Base-by-base conservation (phyloP, 2,797 vertebrate genomes). In the Eidolon dupreanum region DNA sequence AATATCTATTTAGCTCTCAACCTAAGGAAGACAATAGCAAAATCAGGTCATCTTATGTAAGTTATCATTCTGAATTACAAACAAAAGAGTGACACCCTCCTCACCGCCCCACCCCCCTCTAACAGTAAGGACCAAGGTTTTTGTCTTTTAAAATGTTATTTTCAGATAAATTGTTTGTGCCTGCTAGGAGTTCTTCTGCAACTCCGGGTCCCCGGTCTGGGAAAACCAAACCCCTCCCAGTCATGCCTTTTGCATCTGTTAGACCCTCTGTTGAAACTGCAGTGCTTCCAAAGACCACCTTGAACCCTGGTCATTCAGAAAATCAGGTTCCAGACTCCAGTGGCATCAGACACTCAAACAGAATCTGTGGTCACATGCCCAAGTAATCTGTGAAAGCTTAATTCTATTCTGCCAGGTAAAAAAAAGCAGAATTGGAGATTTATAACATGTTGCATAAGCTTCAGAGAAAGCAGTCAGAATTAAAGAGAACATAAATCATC, bases 401-500 rank as follows among this genome's bases (percentile, higher is more conserved):
- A 83, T 87, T 94, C 66, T 86, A 36, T 81, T 92, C 63, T 79
- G 36, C 20, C 6, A 13, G 8, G 75, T 61, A 66, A 90, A 93
- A 94, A 94, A 94, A 93, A 55, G 11, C 20, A 55, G 68, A 85
- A 33, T 84, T 93, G 46, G 51, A 90, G 78, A 94, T 94, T 83
- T 79, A 84, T 17, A 75, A 16, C 65, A 95, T 22, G 12, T 75
- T 55, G 65, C 24, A 28, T 79, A 81, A 89, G 31, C 74, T 36
- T 95, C 24, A 5, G 57, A 88, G 43, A 89, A 75, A 94, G 15
- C 57, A 41, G 41, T 81, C 74, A 79, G 85, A 94, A 94, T 86
- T 86, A 78, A 94, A 90, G 70, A 93, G 51, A 93, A 83, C 70
- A 87, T 71, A 94, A 84, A 59, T 96, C 33, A 93, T 81, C 78